Evolutionary conservation across 2,888 invertebrate genomes (phyloP), one percentile per base, ranked within the genome.

Genomic region (Erpobdella octoculata): DNA sequence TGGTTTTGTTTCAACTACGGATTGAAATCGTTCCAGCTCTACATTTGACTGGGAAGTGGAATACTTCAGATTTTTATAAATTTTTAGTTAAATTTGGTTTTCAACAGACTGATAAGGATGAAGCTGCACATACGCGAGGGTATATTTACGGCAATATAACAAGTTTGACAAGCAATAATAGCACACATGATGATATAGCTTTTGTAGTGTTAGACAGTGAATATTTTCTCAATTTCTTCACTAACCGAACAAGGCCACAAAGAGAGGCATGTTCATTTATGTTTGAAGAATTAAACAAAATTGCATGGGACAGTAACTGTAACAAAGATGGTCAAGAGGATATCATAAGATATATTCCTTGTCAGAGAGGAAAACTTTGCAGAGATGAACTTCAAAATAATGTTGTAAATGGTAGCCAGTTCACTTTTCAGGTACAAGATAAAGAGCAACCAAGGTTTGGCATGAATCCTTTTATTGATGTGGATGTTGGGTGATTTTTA

Each of bases 131-230:
- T 80, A 92, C 93, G 76, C 90, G 90, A 84, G 96, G 96, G 65
- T 96, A 92, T 83, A 92, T 97, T 78, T 97, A 92, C 82, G 97
- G 97, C 18, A 96, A 96, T 83, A 88, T 96, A 64, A 92, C 94
- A 35, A 87, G 91, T 83, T 88, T 96, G 64, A 92, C 94, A 35
- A 87, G 91, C 0, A 86, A 85, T 75, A 71, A 75, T 37, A 74
- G 71, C 6, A 53, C 72, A 21, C 74, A 73, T 4, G 74, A 75
- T 76, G 88, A 88, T 15, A 86, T 91, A 46, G 92, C 92, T 21
- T 88, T 95, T 76, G 92, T 92, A n/a, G 91, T 95, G 15, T 86
- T 95, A 76, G 93, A 94, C 82, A 89, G 92, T 80, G 87, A 88
- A 73, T 90, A 90, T 83, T 95, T 95, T 84, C 85, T 93, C 76